phyloP scores from a whole-genome alignment of 2,888 invertebrate genomes.

The Leptopilina drosophilae region DNA sequence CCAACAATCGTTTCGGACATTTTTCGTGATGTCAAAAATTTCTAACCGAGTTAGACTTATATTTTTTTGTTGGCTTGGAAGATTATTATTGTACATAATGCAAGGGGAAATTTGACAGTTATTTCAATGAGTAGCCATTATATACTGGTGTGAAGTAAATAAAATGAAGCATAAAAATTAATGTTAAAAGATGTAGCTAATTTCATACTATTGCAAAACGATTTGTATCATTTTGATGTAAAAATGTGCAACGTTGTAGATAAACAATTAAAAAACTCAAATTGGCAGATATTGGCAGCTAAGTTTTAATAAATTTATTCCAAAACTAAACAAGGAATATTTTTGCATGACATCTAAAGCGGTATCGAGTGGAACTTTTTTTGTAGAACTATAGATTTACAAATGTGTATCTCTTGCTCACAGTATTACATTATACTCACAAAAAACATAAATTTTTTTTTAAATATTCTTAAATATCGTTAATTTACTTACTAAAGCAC shows the following conservation, averaged over 20 bases:
- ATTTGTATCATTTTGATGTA: neutral
- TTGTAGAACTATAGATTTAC: conserved; percentile 2
- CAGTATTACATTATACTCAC: neutral
- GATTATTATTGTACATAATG: conserved; percentile 8
- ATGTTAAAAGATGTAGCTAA: conserved; percentile 6
- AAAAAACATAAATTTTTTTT: conserved; percentile 2
- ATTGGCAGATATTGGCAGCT: conserved; percentile 7
- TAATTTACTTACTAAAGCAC: neutral
- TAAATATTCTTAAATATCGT: neutral
- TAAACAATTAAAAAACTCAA: conserved; percentile 8
- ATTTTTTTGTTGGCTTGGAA: neutral
- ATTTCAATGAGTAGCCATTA: conserved; percentile 11
- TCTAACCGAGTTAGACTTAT: conserved; percentile 5
- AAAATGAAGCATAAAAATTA: conserved; percentile 5
- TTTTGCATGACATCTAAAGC: conserved; percentile 8
- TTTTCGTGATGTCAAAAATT: conserved; percentile 14
- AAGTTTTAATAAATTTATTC: neutral
- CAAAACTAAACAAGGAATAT: neutral
- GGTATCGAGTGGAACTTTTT: conserved; percentile 7
- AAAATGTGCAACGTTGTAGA: neutral
- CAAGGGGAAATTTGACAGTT: conserved; percentile 14
- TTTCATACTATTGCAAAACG: conserved; percentile 2
- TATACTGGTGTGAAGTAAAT: conserved; percentile 1
- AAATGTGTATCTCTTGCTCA: too few relatives aligned
- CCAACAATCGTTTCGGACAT: conserved; percentile 14